Evolutionary conservation across 2,113 vertebrate genomes (phyloP).

Genomic region (Aegypius monachus): DNA sequence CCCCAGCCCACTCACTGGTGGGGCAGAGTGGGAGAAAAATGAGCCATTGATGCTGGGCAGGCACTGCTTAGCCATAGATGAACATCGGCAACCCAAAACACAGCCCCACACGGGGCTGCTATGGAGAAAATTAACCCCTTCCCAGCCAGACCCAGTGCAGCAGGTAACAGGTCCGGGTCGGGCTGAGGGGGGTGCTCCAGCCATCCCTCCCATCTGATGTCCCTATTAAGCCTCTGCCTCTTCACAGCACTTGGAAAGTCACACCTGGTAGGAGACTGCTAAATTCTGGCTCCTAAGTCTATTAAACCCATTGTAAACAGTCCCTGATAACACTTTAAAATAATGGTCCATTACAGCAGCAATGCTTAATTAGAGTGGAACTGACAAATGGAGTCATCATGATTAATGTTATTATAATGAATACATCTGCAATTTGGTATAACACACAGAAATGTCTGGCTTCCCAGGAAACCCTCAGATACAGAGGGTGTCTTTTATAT

Average conservation of each 20-base stretch:
- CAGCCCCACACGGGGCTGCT: background rate
- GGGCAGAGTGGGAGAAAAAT: background rate
- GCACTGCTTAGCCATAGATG: background rate
- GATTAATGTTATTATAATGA: conserved; percentile 46
- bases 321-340: conserved; percentile 19
- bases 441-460: background rate
- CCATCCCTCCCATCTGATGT: background rate
- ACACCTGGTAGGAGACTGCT: background rate
- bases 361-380: conserved; percentile 50
- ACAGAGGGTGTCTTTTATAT: conserved; percentile 5
- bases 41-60: background rate
- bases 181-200: background rate
- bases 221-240: background rate
- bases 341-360: background rate
- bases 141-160: background rate
- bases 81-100: background rate
- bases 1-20: background rate
- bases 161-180: accelerated
- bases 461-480: conserved; percentile 1
- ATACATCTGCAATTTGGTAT: conserved; percentile 18
- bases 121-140: background rate
- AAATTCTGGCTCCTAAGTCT: background rate
- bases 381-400: conserved; percentile 41
- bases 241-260: background rate
- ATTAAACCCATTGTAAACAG: conserved; percentile 2